Evolutionary conservation across 2,113 vertebrate species (phyloP).

Genomic region (Silurus asotus): DNA sequence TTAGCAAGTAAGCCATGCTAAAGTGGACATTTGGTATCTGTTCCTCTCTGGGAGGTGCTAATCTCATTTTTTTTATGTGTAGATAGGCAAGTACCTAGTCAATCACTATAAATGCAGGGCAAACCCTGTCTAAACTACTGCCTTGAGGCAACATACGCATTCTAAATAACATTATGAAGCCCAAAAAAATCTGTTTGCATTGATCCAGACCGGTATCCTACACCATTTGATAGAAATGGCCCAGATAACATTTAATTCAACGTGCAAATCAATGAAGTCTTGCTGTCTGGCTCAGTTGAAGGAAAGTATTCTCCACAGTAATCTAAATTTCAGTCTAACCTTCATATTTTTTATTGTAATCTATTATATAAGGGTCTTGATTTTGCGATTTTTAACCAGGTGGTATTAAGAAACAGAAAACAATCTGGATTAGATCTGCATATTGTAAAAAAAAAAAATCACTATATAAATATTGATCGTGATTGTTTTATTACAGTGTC

Average conservation of each 20-base stretch:
- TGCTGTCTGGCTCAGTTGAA: neutral
- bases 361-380: neutral
- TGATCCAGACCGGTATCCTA: neutral
- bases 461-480: neutral
- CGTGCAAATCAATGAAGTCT: neutral
- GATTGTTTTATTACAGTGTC: neutral
- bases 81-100: neutral
- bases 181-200: neutral
- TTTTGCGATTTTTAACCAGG: neutral
- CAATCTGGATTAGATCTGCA: neutral
- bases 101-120: neutral
- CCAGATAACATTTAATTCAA: neutral
- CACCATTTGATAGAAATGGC: neutral
- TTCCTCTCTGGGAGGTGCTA: neutral
- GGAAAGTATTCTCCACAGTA: neutral
- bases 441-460: neutral
- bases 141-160: neutral
- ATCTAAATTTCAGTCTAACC: neutral
- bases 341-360: too few species aligned
- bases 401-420: neutral
- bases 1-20: neutral
- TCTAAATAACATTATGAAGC: neutral
- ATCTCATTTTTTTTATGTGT: neutral
- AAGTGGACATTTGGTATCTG: neutral
- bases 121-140: neutral